These are phyloP conservation scores for Elgaria multicarinata DNA, from an alignment of 2,113 vertebrate species.

Conservation along the genomic window DNA sequence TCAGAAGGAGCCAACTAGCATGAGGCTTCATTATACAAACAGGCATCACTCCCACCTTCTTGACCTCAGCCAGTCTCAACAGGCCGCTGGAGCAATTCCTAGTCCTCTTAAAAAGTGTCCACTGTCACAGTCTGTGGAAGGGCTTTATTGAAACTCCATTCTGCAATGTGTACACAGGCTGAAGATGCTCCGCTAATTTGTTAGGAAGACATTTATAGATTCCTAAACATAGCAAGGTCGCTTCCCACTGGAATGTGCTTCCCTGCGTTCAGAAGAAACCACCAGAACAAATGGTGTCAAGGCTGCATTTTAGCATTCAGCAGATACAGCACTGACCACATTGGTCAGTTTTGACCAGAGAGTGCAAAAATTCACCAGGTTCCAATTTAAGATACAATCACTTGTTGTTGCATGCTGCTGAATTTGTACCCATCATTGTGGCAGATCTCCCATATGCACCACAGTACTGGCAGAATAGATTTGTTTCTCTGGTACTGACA, in stretches of 20 bases:
- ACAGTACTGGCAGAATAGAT: background rate
- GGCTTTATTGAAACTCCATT: background rate
- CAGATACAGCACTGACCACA: background rate
- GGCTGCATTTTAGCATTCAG: slow-evolving; percentile 4
- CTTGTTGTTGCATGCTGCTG: background rate
- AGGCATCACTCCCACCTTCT: background rate
- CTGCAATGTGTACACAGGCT: background rate
- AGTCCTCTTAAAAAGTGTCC: background rate
- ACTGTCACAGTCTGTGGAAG: background rate
- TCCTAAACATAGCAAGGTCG: background rate
- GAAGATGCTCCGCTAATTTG: slow-evolving; percentile 19
- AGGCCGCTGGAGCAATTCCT: background rate
- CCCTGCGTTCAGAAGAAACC: background rate
- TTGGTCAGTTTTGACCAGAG: background rate
- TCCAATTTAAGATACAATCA: background rate
- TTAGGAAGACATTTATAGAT: background rate
- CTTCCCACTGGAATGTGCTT: background rate
- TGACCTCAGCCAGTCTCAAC: background rate
- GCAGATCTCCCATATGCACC: background rate
- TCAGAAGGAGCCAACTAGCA: background rate
- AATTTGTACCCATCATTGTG: background rate
- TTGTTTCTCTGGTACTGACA: background rate
- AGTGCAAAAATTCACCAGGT: background rate
- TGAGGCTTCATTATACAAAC: slow-evolving; percentile 11
- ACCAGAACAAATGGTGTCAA: background rate